Base-by-base conservation (phyloP, 1,140 invertebrate genomes). In the Temnothorax longispinosus region DNA sequence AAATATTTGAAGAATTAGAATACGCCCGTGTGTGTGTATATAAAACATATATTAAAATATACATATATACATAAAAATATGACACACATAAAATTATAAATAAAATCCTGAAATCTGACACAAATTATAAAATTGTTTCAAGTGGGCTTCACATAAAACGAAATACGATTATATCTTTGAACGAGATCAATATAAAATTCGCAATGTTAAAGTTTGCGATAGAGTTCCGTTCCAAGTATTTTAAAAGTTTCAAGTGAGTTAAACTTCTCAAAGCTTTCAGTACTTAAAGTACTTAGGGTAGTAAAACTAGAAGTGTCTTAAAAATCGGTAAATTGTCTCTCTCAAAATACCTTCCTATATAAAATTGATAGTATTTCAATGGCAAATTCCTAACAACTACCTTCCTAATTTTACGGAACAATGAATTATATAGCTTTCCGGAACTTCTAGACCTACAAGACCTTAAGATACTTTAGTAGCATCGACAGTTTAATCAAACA, bases 401-500 rank as follows among this genome's bases (percentile, higher is more conserved):
- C 13, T 50, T 71, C 1, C 15, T 50, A 84, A 84, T 38, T 47
- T 75, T 44, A 50, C 41, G 8, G 3, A 56, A 58, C 10, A 2
- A 69, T 75, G 2, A 62, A 81, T 69, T 81, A 71, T 35, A 13
- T 60, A 60, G n/a, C 27, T 74, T 60, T 60, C 7, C 2, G 7
- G 13, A 82, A 75, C 11, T 84, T 75, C 3, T 47, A 60, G 11
- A 82, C 7, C 3, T 21, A 65, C 41, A 27, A 74, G 11, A 44
- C 7, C 21, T 69, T 7, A 35, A 50, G 13, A 60, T 60, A n/a
- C 38, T 60, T 74, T 41, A 58, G 18, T 44, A 82, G 6, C 18
- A 82, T 84, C 54, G 54, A 74, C 41, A 84, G 67, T 84, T 74
- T 84, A 60, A 84, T 84, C 69, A 84, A 75, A 38, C 54, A 62